phyloP scores from a whole-genome alignment of 2,113 vertebrate species.

The Sylvia atricapilla region DNA sequence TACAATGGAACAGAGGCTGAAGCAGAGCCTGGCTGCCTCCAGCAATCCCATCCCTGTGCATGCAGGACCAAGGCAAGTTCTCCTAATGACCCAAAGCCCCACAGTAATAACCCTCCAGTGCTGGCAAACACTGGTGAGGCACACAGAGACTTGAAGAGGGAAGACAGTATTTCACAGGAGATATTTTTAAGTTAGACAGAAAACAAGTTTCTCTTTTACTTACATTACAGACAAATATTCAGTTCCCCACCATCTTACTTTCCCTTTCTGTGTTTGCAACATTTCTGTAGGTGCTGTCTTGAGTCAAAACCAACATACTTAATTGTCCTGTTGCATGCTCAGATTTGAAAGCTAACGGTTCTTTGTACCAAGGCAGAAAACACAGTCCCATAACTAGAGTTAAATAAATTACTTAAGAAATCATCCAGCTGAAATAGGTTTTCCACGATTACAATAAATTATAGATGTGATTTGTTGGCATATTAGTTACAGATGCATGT shows the following conservation, averaged over 20 bases:
- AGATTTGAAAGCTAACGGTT: neutral
- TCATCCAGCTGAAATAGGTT: neutral
- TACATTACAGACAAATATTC: neutral
- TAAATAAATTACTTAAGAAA: constrained; percentile 15
- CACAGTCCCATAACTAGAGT: neutral
- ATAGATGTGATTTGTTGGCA: neutral
- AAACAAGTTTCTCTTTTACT: neutral
- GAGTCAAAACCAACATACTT: neutral
- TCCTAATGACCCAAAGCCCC: neutral
- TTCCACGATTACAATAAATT: neutral
- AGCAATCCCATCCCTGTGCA: rapidly evolving
- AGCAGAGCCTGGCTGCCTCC: rapidly evolving
- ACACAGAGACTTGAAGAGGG: neutral
- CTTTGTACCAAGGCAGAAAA: neutral
- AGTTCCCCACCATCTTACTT: neutral
- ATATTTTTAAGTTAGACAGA: neutral
- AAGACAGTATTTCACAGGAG: neutral
- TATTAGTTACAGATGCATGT: neutral
- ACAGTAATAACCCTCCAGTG: neutral
- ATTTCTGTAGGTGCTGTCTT: neutral
- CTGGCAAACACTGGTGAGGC: neutral
- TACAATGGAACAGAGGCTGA: neutral
- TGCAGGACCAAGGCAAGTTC: neutral
- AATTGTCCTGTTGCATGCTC: neutral
- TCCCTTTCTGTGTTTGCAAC: neutral